These are phyloP conservation scores for Colletes collaris DNA, from an alignment of 2,888 invertebrate species.

Conservation along the genomic window DNA sequence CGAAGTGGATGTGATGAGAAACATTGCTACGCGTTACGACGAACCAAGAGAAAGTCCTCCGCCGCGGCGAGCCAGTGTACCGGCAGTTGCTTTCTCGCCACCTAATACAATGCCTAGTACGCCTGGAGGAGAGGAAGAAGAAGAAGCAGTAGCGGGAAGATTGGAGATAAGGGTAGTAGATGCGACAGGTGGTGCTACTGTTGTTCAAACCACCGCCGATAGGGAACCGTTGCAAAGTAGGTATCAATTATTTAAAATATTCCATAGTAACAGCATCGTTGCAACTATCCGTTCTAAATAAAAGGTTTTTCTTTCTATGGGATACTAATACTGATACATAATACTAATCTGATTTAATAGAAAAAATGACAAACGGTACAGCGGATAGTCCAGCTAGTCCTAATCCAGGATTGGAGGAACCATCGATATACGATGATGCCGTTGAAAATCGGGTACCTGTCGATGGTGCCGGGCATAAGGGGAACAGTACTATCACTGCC, in stretches of 20 bases:
- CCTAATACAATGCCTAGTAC: conserved; percentile 67
- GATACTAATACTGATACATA: conserved; percentile 4
- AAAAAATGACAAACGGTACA: conserved; percentile 80
- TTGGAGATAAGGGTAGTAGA: conserved; percentile 90
- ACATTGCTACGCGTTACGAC: conserved; percentile 87
- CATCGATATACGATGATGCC: conserved; percentile 92
- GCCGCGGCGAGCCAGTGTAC: conserved; percentile 80
- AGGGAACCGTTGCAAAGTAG: conserved; percentile 80
- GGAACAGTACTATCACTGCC: conserved; percentile 66
- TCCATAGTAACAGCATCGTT: neutral
- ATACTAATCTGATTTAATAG: conserved; percentile 57
- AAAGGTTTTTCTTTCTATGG: conserved; percentile 9
- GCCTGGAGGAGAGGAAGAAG: conserved; percentile 82
- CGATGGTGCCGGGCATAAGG: conserved; percentile 75
- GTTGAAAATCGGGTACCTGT: conserved; percentile 86
- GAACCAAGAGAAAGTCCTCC: conserved; percentile 73
- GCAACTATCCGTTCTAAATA: neutral
- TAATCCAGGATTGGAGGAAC: conserved; percentile 88
- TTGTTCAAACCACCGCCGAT: conserved; percentile 80
- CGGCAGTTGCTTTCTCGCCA: conserved; percentile 77
- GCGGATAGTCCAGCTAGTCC: conserved; percentile 82
- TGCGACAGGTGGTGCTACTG: conserved; percentile 79
- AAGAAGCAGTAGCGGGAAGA: conserved; percentile 89
- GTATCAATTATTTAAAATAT: conserved; percentile 16
- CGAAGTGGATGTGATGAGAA: conserved; percentile 92